phyloP scores from a whole-genome alignment of 2,113 vertebrate species.

The Calypte anna region DNA sequence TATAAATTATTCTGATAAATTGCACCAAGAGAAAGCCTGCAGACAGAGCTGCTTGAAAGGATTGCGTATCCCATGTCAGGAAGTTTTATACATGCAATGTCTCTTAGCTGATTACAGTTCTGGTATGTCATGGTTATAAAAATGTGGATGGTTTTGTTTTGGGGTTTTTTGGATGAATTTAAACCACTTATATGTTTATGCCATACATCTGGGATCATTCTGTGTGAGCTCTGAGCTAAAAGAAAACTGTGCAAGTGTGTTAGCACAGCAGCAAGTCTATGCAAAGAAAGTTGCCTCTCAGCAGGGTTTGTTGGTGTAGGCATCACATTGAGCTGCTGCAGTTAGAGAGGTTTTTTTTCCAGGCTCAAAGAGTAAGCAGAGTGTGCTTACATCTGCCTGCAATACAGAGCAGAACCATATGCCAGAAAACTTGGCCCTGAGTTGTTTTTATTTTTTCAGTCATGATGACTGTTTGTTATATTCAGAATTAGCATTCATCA shows the following conservation, averaged over 20 bases:
- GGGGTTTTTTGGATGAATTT: neutral
- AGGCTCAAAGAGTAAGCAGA: neutral
- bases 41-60: neutral
- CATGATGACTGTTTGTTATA: neutral
- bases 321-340: constrained; percentile 7
- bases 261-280: constrained; percentile 13
- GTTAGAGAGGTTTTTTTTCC: neutral
- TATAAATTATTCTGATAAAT: neutral
- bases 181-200: neutral
- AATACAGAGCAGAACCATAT: neutral
- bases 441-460: neutral
- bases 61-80: neutral
- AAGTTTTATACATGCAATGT: neutral
- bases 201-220: neutral
- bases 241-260: neutral
- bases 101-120: neutral
- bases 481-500: neutral
- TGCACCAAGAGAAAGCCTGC: neutral
- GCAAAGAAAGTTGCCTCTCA: constrained; percentile 25
- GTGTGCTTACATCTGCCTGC: constrained; percentile 14
- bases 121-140: neutral
- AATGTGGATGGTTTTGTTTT: neutral
- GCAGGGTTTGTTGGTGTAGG: constrained; percentile 27
- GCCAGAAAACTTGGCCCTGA: neutral
- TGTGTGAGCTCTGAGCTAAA: neutral